phyloP scores from a whole-genome alignment of 2,888 invertebrate species.

The Parnassius apollo region DNA sequence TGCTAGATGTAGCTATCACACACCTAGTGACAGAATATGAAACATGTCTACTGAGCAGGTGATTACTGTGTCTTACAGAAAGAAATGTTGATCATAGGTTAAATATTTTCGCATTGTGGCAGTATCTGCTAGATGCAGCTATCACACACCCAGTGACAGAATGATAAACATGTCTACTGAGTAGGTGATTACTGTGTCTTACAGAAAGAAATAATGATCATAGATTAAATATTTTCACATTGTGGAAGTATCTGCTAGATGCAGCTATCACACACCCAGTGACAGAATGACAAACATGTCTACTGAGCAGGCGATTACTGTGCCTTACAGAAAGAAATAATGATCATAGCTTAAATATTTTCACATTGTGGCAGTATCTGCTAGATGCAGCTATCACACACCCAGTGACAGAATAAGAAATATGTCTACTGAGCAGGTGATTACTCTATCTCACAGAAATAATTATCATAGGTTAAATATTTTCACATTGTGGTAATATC shows the following conservation, averaged over 20 bases:
- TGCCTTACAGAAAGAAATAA: neutral
- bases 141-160: constrained; percentile 21
- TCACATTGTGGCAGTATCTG: neutral
- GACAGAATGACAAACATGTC: constrained; percentile 33
- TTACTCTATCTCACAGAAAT: too few relatives aligned
- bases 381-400: constrained; percentile 5
- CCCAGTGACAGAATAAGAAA: neutral
- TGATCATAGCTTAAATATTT: neutral
- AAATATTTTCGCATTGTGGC: neutral
- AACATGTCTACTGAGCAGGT: neutral
- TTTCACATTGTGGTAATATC: neutral
- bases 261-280: neutral
- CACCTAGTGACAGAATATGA: neutral
- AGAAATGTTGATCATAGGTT: too few relatives aligned
- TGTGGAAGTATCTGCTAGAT: constrained; percentile 5
- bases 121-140: constrained; percentile 1
- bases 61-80: neutral
- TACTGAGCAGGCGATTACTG: constrained; percentile 7
- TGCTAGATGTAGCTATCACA: constrained; percentile 10
- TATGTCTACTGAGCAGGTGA: too few relatives aligned
- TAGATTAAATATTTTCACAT: too few relatives aligned
- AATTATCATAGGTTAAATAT: too few relatives aligned
- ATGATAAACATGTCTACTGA: constrained; percentile 1
- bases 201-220: too few relatives aligned
- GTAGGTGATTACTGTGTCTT: neutral